Conservation (phyloP, 1,140 invertebrate species). For the Pseudomyrmex gracilis region DNA sequence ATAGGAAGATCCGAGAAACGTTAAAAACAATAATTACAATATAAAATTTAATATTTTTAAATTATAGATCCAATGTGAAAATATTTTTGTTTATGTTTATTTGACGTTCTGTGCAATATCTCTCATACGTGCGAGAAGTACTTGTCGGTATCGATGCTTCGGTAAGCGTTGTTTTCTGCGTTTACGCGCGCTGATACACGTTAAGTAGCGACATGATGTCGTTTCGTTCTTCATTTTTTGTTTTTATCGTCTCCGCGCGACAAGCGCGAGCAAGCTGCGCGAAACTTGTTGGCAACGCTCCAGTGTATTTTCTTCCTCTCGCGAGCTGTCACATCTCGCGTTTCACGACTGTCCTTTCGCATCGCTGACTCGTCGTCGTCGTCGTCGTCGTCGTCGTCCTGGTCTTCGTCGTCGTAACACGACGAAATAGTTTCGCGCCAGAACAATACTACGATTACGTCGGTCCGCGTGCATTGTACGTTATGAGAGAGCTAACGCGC, state of each 20-base stretch:
- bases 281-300: slow-evolving; percentile 22
- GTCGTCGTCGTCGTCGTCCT: background rate
- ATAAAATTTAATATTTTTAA: background rate
- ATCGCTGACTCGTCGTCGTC: slow-evolving; percentile 36
- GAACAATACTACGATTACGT: slow-evolving; percentile 67
- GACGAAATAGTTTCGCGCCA: slow-evolving; percentile 64
- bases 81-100: background rate
- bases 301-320: slow-evolving; percentile 39
- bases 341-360: slow-evolving; percentile 43
- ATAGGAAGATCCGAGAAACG: background rate
- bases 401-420: slow-evolving; percentile 24
- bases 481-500: slow-evolving; percentile 65
- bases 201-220: slow-evolving; percentile 19
- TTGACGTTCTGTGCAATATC: background rate
- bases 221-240: background rate
- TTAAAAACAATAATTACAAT: background rate
- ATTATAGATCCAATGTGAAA: background rate
- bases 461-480: slow-evolving; percentile 54
- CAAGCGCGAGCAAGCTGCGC: background rate
- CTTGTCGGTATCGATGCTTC: background rate
- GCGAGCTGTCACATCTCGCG: slow-evolving; percentile 42
- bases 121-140: background rate
- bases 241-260: slow-evolving; percentile 20
- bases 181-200: background rate
- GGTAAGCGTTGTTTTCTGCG: background rate